Conservation (phyloP, 2,113 vertebrate genomes). For the Probosciger aterrimus region DNA sequence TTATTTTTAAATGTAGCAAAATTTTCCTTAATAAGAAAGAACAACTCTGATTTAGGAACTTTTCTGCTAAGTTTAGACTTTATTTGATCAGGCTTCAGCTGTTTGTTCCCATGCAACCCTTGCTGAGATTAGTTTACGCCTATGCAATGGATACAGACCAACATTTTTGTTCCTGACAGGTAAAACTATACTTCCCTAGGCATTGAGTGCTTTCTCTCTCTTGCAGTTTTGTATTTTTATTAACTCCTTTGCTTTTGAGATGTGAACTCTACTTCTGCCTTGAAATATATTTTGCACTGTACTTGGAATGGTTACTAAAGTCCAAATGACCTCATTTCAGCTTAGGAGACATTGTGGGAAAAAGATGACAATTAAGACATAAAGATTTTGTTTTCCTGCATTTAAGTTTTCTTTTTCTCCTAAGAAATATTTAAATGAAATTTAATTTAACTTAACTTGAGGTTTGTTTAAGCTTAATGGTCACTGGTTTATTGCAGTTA, state of each 20-base stretch:
- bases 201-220: not conserved
- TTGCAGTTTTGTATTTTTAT: slow-evolving; percentile 8
- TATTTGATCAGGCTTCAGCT: not conserved
- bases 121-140: not conserved
- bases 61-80: not conserved
- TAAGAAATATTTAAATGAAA: slow-evolving; percentile 74
- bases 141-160: not conserved
- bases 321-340: slow-evolving; percentile 45
- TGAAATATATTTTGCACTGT: slow-evolving; percentile 29
- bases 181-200: slow-evolving; percentile 35
- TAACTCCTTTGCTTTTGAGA: slow-evolving; percentile 29
- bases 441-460: slow-evolving; percentile 70
- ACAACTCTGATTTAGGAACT: not conserved
- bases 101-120: not conserved
- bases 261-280: not conserved
- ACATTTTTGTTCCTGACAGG: not conserved
- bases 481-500: slow-evolving; percentile 65
- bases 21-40: not conserved
- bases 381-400: slow-evolving; percentile 59
- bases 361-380: slow-evolving; percentile 62
- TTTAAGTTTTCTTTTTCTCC: slow-evolving; percentile 62
- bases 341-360: slow-evolving; percentile 45
- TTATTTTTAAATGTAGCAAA: not conserved
- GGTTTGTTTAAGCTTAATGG: slow-evolving; percentile 65
- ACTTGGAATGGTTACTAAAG: slow-evolving; percentile 46